Base-by-base conservation (phyloP, 2,888 invertebrate genomes). In the Metellina segmentata region DNA sequence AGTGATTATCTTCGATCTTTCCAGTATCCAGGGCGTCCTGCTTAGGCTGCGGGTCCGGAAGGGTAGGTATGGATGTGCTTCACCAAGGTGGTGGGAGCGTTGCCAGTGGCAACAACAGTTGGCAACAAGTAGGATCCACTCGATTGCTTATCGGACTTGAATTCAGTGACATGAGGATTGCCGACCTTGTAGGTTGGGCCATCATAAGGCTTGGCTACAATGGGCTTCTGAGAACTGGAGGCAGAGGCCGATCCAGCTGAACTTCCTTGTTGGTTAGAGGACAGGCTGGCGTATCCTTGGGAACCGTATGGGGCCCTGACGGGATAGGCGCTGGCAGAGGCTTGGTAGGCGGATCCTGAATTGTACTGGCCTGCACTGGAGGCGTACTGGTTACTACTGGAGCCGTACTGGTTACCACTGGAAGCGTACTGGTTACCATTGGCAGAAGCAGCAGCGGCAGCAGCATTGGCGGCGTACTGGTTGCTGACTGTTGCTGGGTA, bases 21-120 rank as follows among this genome's bases (percentile, higher is more conserved):
- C 20, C 13, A 13, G 19, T n/a, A 11, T 6, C 16, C 61, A 49
- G 70, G 20, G 4, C 20, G n/a, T n/a, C 16, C 6, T 19, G 8
- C 6, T 87, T 79, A 87, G 6, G 87, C 82, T 53, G 53, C 75
- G 11, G 77, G 87, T 34, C 89, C 86, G 16, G 85, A 85, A 9
- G 92, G 92, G 52, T 92, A 89, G 72, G 89, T 75, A n/a, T 92
- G 92, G 77, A 92, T 92, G 52, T 92, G 92, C 81, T 92, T 92
- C 70, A 92, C 89, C 4, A 92, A 52, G 71, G 92, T 92, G 9
- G 89, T 89, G 6, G 71, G 85, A 9, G 81, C 89, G 13, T 77
- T 77, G 20, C 89, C 85, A 16, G 92, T 72, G 53, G 82, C 74
- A 34, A 92, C 86, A 8, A 89, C 74, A n/a, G 92, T 89, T 7